Percentiles rank a stretch among this genome's conserved stretches.
phyloP scores from a whole-genome alignment of 2,888 invertebrate genomes.

The Hesperia comma region DNA sequence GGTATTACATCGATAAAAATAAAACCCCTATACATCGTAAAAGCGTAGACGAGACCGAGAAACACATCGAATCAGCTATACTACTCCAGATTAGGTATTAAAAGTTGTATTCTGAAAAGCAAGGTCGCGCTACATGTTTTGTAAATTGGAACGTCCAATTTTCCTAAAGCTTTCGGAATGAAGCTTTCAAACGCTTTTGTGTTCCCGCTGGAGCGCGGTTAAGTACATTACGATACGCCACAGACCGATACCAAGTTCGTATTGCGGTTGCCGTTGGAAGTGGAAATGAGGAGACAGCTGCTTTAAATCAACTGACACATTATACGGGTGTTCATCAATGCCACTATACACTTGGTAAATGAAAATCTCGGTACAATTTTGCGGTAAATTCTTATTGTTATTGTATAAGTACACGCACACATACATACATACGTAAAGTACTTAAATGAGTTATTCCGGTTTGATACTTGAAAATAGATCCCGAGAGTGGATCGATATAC shows the following conservation, averaged over 20 bases:
- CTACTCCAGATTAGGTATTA: not conserved
- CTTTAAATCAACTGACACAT: constrained; percentile 6
- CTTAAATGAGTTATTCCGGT: too few relatives aligned
- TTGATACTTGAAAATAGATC: too few relatives aligned
- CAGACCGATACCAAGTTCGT: constrained; percentile 12
- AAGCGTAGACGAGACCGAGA: not conserved
- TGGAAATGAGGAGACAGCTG: not conserved
- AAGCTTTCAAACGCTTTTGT: constrained; percentile 31
- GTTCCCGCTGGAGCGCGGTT: constrained; percentile 29
- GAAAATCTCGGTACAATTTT: too few relatives aligned
- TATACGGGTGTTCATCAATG: too few relatives aligned
- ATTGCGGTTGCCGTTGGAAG: not conserved
- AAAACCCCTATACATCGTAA: too few relatives aligned
- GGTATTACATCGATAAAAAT: too few relatives aligned
- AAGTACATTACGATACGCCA: constrained; percentile 30
- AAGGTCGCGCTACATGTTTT: constrained; percentile 25
- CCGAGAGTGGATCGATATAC: too few relatives aligned
- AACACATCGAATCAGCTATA: not conserved
- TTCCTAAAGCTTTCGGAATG: constrained; percentile 32
- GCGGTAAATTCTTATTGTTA: too few relatives aligned
- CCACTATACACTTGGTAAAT: too few relatives aligned
- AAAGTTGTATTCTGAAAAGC: not conserved
- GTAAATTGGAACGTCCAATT: constrained; percentile 35
- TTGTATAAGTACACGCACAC: too few relatives aligned
- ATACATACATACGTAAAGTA: too few relatives aligned